Conservation (phyloP, 2,797 vertebrate genomes). For the Margarornis squamiger region DNA sequence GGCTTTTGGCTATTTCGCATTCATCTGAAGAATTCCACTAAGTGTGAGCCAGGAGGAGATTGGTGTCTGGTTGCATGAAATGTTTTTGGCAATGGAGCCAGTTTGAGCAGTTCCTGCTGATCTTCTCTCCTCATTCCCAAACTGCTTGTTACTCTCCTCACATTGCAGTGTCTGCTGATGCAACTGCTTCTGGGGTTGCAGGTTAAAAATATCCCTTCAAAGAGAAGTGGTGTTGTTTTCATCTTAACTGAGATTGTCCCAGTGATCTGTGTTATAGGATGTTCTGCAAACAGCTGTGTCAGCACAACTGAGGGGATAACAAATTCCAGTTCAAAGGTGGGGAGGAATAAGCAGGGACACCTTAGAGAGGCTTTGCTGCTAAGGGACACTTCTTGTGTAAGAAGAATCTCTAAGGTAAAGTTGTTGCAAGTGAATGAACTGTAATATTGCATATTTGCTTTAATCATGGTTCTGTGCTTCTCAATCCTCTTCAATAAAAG, state of each 20-base stretch:
- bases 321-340: not conserved
- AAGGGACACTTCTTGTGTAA: not conserved
- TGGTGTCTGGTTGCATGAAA: not conserved
- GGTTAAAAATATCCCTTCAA: slow-evolving; percentile 15
- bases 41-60: not conserved
- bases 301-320: not conserved
- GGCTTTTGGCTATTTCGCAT: not conserved
- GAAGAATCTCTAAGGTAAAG: not conserved
- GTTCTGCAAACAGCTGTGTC: not conserved
- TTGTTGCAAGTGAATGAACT: not conserved
- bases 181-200: slow-evolving; percentile 4
- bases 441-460: not conserved
- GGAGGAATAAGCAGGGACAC: not conserved
- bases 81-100: not conserved
- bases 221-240: not conserved
- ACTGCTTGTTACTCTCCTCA: not conserved
- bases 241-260: not conserved
- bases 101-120: not conserved
- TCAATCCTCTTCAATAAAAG: not conserved
- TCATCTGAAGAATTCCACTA: not conserved
- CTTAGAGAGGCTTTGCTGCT: not conserved
- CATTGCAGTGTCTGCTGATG: not conserved
- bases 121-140: not conserved
- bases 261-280: not conserved
- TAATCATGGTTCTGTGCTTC: not conserved